Percentiles rank a stretch among this genome's conserved stretches.
Evolutionary conservation across 2,797 vertebrate species (phyloP).

Genomic region (Pipistrellus nathusii): DNA sequence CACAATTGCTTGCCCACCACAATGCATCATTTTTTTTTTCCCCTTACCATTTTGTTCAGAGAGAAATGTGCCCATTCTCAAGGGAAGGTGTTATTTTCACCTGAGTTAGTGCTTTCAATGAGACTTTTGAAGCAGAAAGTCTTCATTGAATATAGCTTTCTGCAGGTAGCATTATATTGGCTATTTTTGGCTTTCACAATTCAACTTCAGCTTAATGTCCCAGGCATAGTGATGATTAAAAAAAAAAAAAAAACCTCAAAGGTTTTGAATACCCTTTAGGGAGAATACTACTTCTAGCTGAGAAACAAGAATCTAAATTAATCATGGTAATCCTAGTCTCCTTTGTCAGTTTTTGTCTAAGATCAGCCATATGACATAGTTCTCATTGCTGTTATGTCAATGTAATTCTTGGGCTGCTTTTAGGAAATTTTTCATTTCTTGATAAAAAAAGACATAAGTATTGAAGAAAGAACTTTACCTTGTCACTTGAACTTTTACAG

Average conservation of each 20-base stretch:
- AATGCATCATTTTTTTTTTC: background rate
- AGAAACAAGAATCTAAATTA: slow-evolving; percentile 20
- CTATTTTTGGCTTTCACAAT: background rate
- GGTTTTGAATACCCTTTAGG: background rate
- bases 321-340: background rate
- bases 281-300: background rate
- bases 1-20: background rate
- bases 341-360: background rate
- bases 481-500: background rate
- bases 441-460: background rate
- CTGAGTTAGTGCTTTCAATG: background rate
- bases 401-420: background rate
- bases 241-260: background rate
- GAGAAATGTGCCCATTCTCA: background rate
- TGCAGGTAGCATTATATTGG: background rate
- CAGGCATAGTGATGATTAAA: background rate
- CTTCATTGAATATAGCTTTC: background rate
- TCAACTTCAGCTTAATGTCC: background rate
- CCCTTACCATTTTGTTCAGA: slow-evolving; percentile 10
- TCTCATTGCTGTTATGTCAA: background rate
- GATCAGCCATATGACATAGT: background rate
- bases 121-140: background rate
- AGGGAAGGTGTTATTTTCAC: background rate
- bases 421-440: background rate
- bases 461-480: background rate